Conservation (phyloP, 2,113 vertebrate species). For the Petromus typicus region DNA sequence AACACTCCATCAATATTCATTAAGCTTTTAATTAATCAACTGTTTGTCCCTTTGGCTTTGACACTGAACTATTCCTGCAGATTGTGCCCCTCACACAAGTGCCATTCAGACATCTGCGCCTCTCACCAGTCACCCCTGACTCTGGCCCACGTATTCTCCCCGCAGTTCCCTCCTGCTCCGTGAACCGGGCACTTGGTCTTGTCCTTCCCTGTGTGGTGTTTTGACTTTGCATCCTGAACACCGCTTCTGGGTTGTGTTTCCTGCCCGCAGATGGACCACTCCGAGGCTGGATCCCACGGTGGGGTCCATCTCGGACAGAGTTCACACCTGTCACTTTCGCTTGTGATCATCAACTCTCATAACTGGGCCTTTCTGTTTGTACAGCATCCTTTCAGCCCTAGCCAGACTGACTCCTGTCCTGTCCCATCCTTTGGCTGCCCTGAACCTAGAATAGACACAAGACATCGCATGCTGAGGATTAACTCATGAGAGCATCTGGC, state of each 20-base stretch:
- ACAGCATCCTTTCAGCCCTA: not conserved
- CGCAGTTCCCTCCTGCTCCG: not conserved
- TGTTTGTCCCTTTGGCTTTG: not conserved
- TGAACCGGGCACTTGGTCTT: not conserved
- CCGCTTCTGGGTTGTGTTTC: not conserved
- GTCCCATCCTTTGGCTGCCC: not conserved
- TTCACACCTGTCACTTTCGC: not conserved
- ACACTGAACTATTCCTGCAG: not conserved
- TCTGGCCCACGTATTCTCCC: not conserved
- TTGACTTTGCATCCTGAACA: not conserved
- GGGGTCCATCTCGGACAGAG: not conserved
- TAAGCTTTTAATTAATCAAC: not conserved
- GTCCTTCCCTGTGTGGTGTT: not conserved
- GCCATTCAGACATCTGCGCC: not conserved
- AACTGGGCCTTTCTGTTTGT: not conserved
- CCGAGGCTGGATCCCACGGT: not conserved
- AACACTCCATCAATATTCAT: not conserved
- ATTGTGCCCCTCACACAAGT: too few relatives aligned
- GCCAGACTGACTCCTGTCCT: not conserved
- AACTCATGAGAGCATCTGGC: not conserved
- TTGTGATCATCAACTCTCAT: not conserved
- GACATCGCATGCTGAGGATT: not conserved
- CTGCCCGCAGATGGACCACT: not conserved
- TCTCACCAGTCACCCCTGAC: not conserved
- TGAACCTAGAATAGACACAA: not conserved